phyloP scores from a whole-genome alignment of 2,113 vertebrate species.

The Cyprinodon tularosa region DNA sequence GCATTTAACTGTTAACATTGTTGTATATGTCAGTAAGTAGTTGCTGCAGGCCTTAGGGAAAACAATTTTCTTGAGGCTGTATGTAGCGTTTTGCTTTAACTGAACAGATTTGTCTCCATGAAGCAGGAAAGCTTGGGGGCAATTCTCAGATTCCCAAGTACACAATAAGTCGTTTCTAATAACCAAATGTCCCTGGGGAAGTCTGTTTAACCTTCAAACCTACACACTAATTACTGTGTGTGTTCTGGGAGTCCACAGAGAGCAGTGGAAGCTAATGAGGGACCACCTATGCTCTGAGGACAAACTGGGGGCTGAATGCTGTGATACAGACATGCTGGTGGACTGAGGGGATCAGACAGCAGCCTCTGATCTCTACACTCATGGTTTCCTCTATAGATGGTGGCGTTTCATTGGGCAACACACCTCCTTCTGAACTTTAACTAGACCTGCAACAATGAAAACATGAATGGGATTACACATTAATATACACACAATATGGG shows the following conservation, averaged over 20 bases:
- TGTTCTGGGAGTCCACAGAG: slow-evolving; percentile 45
- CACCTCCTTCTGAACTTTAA: not conserved
- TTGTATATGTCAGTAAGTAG: not conserved
- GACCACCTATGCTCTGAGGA: slow-evolving; percentile 32
- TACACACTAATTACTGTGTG: slow-evolving; percentile 48
- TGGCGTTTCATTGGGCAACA: not conserved
- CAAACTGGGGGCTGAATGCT: slow-evolving; percentile 11
- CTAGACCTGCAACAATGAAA: not conserved
- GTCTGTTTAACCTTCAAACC: slow-evolving; percentile 58
- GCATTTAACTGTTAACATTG: not conserved
- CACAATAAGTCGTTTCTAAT: slow-evolving; percentile 47
- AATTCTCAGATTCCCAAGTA: slow-evolving; percentile 16
- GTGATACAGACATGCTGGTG: slow-evolving; percentile 24
- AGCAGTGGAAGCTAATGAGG: slow-evolving; percentile 51
- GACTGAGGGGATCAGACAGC: slow-evolving; percentile 8
- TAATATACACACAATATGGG: not conserved
- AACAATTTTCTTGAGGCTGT: slow-evolving; percentile 1
- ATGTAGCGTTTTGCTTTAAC: not conserved
- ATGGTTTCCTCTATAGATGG: not conserved
- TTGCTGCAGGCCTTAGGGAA: not conserved
- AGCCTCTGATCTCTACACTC: not conserved
- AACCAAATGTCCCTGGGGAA: slow-evolving; percentile 43
- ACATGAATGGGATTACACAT: not conserved
- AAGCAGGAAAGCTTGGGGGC: slow-evolving; percentile 13
- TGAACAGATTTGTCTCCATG: slow-evolving; percentile 28